Conservation (phyloP, 2,113 vertebrate species). For the Ornithorhynchus anatinus region DNA sequence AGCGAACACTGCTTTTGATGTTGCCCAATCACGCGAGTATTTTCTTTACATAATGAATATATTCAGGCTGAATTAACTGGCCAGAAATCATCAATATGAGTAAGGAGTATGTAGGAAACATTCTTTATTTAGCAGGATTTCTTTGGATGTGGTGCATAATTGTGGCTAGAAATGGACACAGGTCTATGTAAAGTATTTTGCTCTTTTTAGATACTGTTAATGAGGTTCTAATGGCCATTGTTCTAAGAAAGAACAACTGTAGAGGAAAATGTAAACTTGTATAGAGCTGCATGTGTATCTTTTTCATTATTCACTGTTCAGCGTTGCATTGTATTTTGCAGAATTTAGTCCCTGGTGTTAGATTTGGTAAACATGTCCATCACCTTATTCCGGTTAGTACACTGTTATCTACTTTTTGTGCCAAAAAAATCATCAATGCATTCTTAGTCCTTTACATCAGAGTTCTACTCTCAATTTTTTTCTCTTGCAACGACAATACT, state of each 20-base stretch:
- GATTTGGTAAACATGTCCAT: slow-evolving; percentile 42
- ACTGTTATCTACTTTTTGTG: slow-evolving; percentile 65
- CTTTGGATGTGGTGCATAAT: slow-evolving; percentile 38
- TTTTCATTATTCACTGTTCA: slow-evolving; percentile 56
- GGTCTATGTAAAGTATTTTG: slow-evolving; percentile 29
- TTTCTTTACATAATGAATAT: slow-evolving; percentile 19
- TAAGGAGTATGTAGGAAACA: slow-evolving; percentile 21
- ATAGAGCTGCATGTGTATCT: slow-evolving; percentile 66
- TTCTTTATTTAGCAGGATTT: slow-evolving; percentile 43
- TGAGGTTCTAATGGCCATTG: slow-evolving; percentile 42
- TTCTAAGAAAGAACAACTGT: slow-evolving; percentile 45
- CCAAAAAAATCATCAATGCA: slow-evolving; percentile 72
- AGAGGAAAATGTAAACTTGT: slow-evolving; percentile 58
- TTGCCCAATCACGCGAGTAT: slow-evolving; percentile 30
- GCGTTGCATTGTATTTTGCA: slow-evolving; percentile 59
- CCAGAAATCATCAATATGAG: slow-evolving; percentile 17
- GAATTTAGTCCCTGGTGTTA: slow-evolving; percentile 51
- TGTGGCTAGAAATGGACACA: slow-evolving; percentile 49
- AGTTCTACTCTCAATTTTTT: slow-evolving; percentile 51
- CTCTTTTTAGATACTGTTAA: slow-evolving; percentile 60
- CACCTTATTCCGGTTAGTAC: slow-evolving; percentile 31
- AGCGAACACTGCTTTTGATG: slow-evolving; percentile 7
- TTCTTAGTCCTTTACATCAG: slow-evolving; percentile 56
- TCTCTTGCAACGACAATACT: slow-evolving; percentile 58
- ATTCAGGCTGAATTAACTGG: slow-evolving; percentile 25